These are phyloP conservation scores for Sminthopsis crassicaudata DNA, from an alignment of 2,113 vertebrate genomes.

Conservation along the genomic window DNA sequence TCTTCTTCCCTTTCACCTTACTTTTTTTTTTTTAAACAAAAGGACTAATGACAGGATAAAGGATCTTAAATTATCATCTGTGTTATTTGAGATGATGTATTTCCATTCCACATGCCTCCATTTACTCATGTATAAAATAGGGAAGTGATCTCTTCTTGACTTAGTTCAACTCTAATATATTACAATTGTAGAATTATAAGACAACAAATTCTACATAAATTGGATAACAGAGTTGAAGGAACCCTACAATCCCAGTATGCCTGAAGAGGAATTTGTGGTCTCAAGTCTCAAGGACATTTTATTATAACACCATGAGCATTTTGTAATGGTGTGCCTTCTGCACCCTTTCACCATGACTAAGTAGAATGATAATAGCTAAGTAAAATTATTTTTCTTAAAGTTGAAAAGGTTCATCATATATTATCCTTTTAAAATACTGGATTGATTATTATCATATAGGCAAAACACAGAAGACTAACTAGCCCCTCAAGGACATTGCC, in stretches of 20 bases:
- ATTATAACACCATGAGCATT: neutral
- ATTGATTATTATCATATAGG: neutral
- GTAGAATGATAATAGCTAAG: neutral
- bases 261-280: neutral
- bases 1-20: neutral
- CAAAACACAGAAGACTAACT: neutral
- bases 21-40: neutral
- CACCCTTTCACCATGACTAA: neutral
- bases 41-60: neutral
- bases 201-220: neutral
- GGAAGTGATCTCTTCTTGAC: neutral
- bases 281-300: neutral
- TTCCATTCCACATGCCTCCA: neutral
- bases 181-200: neutral
- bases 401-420: neutral
- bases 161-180: neutral
- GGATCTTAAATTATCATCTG: neutral
- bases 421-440: neutral
- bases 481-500: neutral
- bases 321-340: neutral
- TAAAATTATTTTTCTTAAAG: neutral
- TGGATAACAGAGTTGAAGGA: neutral
- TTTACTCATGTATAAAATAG: neutral
- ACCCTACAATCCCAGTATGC: neutral
- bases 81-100: neutral